Evolutionary conservation across 1,140 invertebrate genomes (phyloP), one percentile per base, ranked within the genome.

Genomic region (Cotesia typhae): DNA sequence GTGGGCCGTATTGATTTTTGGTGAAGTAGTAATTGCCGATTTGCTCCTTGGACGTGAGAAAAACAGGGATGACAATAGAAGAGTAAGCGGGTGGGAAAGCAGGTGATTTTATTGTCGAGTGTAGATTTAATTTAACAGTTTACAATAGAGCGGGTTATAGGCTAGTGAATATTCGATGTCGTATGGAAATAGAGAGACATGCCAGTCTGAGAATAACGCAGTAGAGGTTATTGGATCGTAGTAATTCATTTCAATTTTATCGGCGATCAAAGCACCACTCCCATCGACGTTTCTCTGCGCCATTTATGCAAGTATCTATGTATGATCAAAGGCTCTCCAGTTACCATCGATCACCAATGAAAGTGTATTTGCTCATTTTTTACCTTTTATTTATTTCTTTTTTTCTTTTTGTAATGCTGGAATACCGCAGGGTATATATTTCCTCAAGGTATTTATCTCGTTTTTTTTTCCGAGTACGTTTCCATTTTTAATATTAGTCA

Each of bases 231-330:
- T 51, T 28, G 47, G 17, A 51, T 60, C 20, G 59, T 28, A n/a
- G 47, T 66, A 66, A 66, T 66, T 66, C 47, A 66, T 66, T 66
- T 10, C n/a, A 66, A 66, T 66, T 66, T 66, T 66, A 66, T 66
- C n/a, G 41, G 4, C n/a, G 38, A n/a, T 66, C 37, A 47, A 66
- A 52, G 41, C 7, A 17, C 64, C 64, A 66, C 64, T 52, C 64
- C 64, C 64, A 52, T 64, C 41, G 20, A 52, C 47, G 52, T n/a
- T 53, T 53, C 6, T 66, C n/a, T 7, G 38, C n/a, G 4, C 10
- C 59, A 35, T 38, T 14, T 64, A 64, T 64, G 35, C 14, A 64
- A 28, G 37, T 41, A 55, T 55, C 4, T 55, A 37, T 17, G 14
- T 55, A 37, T 17, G 61, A 64, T 51, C 41, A 52, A 35, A 53